Evolutionary conservation across 1,140 invertebrate genomes (phyloP).

Genomic region (Chironomus striatipennis): DNA sequence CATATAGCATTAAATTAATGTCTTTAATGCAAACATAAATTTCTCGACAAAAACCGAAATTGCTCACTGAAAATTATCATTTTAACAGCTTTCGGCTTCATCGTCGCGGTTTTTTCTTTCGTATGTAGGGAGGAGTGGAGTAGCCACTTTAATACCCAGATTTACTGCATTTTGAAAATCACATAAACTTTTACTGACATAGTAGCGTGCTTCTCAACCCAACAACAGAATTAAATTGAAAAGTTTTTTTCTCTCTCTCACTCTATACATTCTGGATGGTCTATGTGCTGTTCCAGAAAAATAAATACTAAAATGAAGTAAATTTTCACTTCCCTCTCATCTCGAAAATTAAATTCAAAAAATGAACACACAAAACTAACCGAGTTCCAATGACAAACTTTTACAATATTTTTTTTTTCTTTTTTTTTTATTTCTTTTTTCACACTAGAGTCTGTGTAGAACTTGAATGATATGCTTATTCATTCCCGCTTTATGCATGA

Average conservation of each 20-base stretch:
- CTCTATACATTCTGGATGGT: neutral
- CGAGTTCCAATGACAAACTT: neutral
- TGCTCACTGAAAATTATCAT: conserved; percentile 8
- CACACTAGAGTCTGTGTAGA: neutral
- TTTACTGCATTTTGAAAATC: conserved; percentile 2
- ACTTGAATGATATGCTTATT: neutral
- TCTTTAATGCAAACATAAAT: conserved; percentile 6
- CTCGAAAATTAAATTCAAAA: too few relatives aligned
- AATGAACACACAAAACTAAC: neutral
- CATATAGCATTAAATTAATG: neutral
- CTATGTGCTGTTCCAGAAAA: neutral
- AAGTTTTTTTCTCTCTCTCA: neutral
- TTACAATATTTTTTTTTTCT: neutral
- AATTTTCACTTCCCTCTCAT: too few relatives aligned
- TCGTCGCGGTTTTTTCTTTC: neutral
- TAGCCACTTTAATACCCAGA: conserved; percentile 7
- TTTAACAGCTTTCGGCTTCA: conserved; percentile 2
- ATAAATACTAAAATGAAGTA: too few relatives aligned
- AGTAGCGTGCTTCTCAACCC: neutral
- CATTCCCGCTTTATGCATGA: neutral
- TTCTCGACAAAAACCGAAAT: conserved; percentile 3
- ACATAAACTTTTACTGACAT: conserved; percentile 8
- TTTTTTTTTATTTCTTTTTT: neutral
- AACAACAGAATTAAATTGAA: conserved; percentile 14
- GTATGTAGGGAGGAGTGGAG: neutral